phyloP scores from a whole-genome alignment of 2,888 invertebrate species.

The Leptopterna dolabrata region DNA sequence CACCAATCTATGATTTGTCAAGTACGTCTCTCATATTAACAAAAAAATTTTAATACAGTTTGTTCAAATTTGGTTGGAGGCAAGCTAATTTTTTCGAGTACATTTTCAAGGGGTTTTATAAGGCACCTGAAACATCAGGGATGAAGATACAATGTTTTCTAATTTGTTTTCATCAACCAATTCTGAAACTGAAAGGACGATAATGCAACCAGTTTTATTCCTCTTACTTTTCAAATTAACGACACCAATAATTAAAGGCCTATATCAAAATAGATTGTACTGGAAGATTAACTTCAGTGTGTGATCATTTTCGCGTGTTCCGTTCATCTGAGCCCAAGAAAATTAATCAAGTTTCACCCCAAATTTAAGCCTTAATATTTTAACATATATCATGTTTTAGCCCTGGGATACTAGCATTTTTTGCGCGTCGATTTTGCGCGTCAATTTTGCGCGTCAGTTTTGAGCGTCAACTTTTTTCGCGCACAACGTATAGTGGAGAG shows the following conservation, averaged over 20 bases:
- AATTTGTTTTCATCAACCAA: not conserved
- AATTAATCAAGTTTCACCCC: not conserved
- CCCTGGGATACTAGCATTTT: too few relatives aligned
- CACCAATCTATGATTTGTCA: too few relatives aligned
- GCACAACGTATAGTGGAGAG: too few relatives aligned
- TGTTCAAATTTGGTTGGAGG: not conserved
- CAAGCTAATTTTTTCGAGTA: not conserved
- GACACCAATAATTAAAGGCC: not conserved
- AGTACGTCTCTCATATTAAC: too few relatives aligned
- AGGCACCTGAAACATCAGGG: conserved; percentile 60
- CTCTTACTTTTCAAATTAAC: not conserved
- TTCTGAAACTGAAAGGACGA: not conserved
- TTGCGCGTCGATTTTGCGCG: too few relatives aligned
- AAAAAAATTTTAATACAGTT: too few relatives aligned
- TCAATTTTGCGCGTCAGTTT: too few relatives aligned
- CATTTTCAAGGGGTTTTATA: conserved; percentile 39
- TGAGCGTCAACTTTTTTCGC: too few relatives aligned
- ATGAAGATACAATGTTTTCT: conserved; percentile 56
- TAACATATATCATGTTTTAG: too few relatives aligned
- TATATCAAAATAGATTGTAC: conserved; percentile 3
- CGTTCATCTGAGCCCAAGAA: not conserved
- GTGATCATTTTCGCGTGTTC: not conserved
- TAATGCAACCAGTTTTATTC: not conserved
- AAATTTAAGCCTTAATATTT: not conserved
- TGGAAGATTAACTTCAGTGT: not conserved